Evolutionary conservation across 2,888 invertebrate genomes (phyloP), one percentile per base, ranked within the genome.

Genomic region (Ecliptopera silaceata): DNA sequence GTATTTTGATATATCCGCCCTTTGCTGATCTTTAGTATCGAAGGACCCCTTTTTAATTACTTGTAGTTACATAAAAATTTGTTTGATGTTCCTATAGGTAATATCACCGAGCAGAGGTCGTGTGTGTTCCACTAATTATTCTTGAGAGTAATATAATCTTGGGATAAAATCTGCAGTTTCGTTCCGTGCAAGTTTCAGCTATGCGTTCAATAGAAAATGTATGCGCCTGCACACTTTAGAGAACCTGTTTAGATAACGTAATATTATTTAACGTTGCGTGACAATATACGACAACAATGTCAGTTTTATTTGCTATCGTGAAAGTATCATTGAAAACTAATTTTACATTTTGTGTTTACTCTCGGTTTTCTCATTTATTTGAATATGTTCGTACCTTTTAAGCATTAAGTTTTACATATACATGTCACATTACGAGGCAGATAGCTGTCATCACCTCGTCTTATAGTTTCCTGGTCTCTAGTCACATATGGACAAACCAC

Each of bases 191-290:
- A 26, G 56, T 66, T 56, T 43, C 54, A 66, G 36, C 10, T 15
- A 57, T 61, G 72, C 75, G 66, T 75, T 71, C 62, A 66, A 44
- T 69, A 69, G 65, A 71, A 70, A 71, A 72, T 70, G 42, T 66
- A 72, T 71, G 68, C 68, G 64, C 63, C 46, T 15, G 15, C 18
- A 26, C 51, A 50, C 42, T 56, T 50, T 58, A 53, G 46, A 51
- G 54, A 58, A 63, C 70, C 68, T 68, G 60, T 63, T 68, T 61
- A 61, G 64, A 47, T 66, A 66, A 65, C 68, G 70, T 77, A 72
- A 74, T 69, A 70, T 75, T 71, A 74, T 71, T 74, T 71, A 74
- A 76, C 65, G 70, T 66, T 59, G 65, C 66, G 67, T 70, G 58
- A 20, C 29, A 29, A 34, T 70, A 68, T 65, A 58, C 32, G 53